Evolutionary conservation across 92 coral and sea anemone species (phyloP).

Genomic region (Heteractis magnifica): DNA sequence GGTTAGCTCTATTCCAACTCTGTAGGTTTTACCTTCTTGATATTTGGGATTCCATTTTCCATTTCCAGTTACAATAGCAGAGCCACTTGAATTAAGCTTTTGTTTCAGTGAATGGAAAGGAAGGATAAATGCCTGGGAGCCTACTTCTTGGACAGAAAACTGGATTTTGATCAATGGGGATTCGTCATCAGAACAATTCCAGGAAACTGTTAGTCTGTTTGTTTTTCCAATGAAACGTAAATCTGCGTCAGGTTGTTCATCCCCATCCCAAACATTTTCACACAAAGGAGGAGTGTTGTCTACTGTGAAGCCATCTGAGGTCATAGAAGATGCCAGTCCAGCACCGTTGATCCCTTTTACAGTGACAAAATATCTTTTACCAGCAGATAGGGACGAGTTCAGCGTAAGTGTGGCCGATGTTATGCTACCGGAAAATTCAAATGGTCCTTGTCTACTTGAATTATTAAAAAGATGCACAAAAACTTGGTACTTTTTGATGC

Average conservation of each 20-base stretch:
- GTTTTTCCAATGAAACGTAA: slow-evolving; percentile 36
- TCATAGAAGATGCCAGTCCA: slow-evolving; percentile 46
- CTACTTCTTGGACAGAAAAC: slow-evolving; percentile 52
- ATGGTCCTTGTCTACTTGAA: slow-evolving; percentile 38
- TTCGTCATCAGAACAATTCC: slow-evolving; percentile 71
- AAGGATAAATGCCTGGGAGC: slow-evolving; percentile 24
- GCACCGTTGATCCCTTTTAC: slow-evolving; percentile 67
- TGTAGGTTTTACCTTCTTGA: slow-evolving; percentile 50
- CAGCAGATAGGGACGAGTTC: slow-evolving; percentile 31
- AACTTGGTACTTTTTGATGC: slow-evolving; percentile 40
- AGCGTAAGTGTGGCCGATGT: slow-evolving; percentile 31
- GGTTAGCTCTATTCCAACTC: slow-evolving; percentile 57
- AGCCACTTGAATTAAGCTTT: slow-evolving; percentile 38
- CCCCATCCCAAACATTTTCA: slow-evolving; percentile 45
- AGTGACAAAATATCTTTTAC: slow-evolving; percentile 53
- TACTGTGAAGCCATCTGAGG: slow-evolving; percentile 70
- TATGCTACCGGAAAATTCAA: slow-evolving; percentile 28
- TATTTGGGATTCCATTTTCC: slow-evolving; percentile 48
- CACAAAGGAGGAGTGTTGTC: slow-evolving; percentile 76
- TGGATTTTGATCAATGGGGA: slow-evolving; percentile 44
- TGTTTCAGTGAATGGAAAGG: slow-evolving; percentile 60
- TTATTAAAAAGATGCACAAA: slow-evolving; percentile 19
- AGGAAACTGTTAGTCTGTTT: slow-evolving; percentile 44
- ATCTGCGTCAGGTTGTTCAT: not conserved
- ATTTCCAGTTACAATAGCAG: slow-evolving; percentile 58